Percentiles rank a stretch among this genome's conserved stretches.
Evolutionary conservation across 2,113 vertebrate genomes (phyloP).

Genomic region (Pyxicephalus adspersus): DNA sequence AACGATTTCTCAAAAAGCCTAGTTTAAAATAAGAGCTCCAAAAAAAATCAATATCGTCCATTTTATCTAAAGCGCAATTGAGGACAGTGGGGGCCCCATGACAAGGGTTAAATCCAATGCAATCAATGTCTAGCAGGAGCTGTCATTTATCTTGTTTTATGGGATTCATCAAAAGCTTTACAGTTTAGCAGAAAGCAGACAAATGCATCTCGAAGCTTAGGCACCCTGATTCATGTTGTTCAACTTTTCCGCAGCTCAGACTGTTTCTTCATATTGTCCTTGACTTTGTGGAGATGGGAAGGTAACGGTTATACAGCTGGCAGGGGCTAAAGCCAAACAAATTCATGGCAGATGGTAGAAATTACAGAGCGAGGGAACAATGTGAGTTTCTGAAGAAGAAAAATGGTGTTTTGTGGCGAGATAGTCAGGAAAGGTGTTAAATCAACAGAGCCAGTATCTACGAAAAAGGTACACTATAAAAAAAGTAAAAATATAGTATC

Average conservation of each 20-base stretch:
- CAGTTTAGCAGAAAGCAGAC: conserved; percentile 52
- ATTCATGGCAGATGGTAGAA: conserved; percentile 43
- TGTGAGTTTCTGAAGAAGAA: conserved; percentile 37
- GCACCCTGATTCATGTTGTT: conserved; percentile 25
- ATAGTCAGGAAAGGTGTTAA: conserved; percentile 46
- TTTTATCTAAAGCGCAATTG: conserved; percentile 44
- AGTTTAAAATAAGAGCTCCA: conserved; percentile 35
- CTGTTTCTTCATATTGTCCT: conserved; percentile 44
- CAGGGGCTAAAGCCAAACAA: conserved; percentile 32
- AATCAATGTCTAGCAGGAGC: conserved; percentile 47
- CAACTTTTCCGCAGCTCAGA: conserved; percentile 11
- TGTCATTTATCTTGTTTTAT: conserved; percentile 55
- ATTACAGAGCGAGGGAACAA: conserved; percentile 32
- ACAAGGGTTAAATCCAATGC: conserved; percentile 42
- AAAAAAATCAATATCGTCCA: conserved; percentile 54
- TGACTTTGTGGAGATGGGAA: conserved; percentile 47
- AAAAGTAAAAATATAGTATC: conserved; percentile 6
- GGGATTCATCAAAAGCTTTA: conserved; percentile 56
- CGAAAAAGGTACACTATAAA: conserved; percentile 6
- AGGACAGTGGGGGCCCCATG: conserved; percentile 18
- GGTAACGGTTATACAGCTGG: conserved; percentile 30
- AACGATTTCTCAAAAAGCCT: conserved; percentile 18
- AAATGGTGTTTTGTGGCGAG: conserved; percentile 8
- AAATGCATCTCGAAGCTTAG: conserved; percentile 43
- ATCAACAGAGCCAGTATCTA: conserved; percentile 37